Evolutionary conservation across 2,113 vertebrate genomes (phyloP), one percentile per base, ranked within the genome.

Genomic region (Elachura formosa): DNA sequence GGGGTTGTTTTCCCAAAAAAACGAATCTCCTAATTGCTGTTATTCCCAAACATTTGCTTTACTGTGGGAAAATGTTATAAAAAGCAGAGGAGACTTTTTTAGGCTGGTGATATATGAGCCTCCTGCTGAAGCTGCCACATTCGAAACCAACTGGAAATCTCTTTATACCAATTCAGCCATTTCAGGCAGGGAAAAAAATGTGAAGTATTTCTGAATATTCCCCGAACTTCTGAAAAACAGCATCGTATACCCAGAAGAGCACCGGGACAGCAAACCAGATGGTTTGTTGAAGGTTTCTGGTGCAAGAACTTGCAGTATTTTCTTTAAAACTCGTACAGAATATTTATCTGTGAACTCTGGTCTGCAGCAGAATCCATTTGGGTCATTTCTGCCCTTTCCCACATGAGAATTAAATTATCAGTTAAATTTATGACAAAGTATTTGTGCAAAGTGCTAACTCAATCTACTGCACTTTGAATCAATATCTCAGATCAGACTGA

Each of bases 31-130:
- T 91, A 74, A 90, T 87, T 76, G 79, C 18, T 93, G 87, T 72
- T 77, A 85, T 77, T 88, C 72, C 78, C 81, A 77, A 93, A 67
- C 38, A 34, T 90, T 89, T 83, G 91, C 89, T 93, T 76, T 69
- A 46, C 46, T 93, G 94, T 96, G 89, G 93, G 94, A 96, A 97
- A 96, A 95, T 11, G 71, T 83, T 96, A 48, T 86, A 94, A 97
- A 90, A 77, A 81, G 87, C 87, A 61, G 87, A 80, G 75, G 66
- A 79, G 55, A 26, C 68, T 56, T 76, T 92, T 92, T 93, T 77
- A 48, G 67, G 71, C n/a, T 63, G 46, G 67, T 87, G 95, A 86
- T 95, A 88, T 48, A 77, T 48, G 87, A 96, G 72, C 90, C 79
- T 80, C 78, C 67, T 91, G 91, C 59, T 63, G 78, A 80, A 96